Percentiles rank a stretch among this genome's conserved stretches.
These are phyloP conservation scores for Yoshiicerus persimilis DNA, from an alignment of 1,140 invertebrate species.

Conservation along the genomic window DNA sequence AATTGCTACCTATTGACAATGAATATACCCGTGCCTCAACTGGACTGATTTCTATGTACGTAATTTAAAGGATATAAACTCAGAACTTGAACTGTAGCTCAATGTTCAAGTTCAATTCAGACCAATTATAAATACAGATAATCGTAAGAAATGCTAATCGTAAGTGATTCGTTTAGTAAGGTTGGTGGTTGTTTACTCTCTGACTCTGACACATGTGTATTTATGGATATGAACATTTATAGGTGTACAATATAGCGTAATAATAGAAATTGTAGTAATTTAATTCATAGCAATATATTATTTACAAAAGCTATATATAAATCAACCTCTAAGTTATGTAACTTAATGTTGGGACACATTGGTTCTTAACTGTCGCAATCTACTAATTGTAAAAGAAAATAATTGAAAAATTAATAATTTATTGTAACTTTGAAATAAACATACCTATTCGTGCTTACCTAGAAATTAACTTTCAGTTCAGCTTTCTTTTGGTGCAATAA, in stretches of 20 bases:
- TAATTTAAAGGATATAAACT: background rate
- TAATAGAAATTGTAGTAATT: background rate
- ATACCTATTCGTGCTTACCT: background rate
- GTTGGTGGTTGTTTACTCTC: background rate
- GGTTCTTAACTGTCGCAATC: too few species aligned
- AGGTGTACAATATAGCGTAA: background rate
- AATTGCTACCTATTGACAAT: background rate
- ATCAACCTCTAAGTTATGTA: background rate
- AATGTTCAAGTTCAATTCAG: background rate
- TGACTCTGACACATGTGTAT: background rate
- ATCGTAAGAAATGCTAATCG: background rate
- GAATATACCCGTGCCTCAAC: background rate
- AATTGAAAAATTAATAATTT: background rate
- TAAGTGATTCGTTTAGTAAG: background rate
- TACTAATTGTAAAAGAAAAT: too few species aligned
- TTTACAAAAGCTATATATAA: background rate
- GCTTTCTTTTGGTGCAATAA: too few species aligned
- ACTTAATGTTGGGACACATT: too few species aligned
- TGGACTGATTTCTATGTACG: slow-evolving; percentile 9
- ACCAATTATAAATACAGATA: background rate
- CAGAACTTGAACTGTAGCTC: background rate
- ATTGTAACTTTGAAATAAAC: background rate
- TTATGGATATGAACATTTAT: background rate
- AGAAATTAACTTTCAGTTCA: background rate
- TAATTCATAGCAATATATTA: background rate